These are phyloP conservation scores for Rhysida immarginata DNA, from an alignment of 1,140 invertebrate species.

Conservation along the genomic window DNA sequence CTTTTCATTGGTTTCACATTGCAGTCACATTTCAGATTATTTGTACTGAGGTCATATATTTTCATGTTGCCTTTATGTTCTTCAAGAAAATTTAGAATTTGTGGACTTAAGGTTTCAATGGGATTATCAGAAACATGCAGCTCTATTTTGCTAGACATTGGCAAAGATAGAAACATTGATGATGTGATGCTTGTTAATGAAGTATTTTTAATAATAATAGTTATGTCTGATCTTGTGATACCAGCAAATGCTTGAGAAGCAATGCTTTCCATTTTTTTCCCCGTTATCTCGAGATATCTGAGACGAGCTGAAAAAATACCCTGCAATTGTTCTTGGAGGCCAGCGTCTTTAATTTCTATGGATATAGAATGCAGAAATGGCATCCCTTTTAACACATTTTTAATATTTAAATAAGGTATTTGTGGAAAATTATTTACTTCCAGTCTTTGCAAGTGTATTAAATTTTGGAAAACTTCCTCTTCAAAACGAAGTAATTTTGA, in stretches of 20 bases:
- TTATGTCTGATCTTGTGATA: constrained; percentile 49
- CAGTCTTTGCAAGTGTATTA: constrained; percentile 50
- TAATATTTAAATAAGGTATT: constrained; percentile 64
- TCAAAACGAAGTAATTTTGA: constrained; percentile 55
- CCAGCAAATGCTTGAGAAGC: constrained; percentile 67
- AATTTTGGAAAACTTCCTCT: constrained; percentile 56
- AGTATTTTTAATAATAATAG: constrained; percentile 57
- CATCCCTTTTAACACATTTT: constrained; percentile 48
- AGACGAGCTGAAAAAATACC: constrained; percentile 61
- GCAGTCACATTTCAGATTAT: constrained; percentile 73
- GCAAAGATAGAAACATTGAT: constrained; percentile 70
- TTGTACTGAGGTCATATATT: constrained; percentile 51
- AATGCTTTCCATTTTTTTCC: constrained; percentile 55
- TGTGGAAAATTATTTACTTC: constrained; percentile 55
- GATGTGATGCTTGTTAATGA: constrained; percentile 57
- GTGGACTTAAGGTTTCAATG: constrained; percentile 52
- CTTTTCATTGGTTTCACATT: constrained; percentile 55
- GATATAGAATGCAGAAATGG: constrained; percentile 40
- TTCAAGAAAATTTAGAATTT: constrained; percentile 59
- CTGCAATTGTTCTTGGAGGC: constrained; percentile 64
- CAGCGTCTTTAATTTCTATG: constrained; percentile 69
- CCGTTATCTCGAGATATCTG: constrained; percentile 51
- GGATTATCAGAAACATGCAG: constrained; percentile 63
- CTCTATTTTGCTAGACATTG: constrained; percentile 60
- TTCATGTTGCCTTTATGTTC: constrained; percentile 55